Percentiles rank a stretch among this genome's conserved stretches.
These are phyloP conservation scores for Mustelus asterias DNA, from an alignment of 2,113 vertebrate species.

Conservation along the genomic window DNA sequence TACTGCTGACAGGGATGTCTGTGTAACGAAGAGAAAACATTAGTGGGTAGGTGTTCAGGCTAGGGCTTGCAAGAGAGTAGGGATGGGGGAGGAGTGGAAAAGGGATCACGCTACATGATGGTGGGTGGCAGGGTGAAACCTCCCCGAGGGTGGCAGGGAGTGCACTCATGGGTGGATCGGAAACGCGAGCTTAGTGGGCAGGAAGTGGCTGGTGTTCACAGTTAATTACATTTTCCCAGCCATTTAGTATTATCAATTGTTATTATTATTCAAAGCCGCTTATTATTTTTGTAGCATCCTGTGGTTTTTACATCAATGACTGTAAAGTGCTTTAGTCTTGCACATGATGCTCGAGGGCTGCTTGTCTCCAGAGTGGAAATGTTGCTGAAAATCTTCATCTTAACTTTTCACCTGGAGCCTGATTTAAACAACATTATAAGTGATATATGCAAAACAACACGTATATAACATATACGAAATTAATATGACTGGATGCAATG, in stretches of 20 bases:
- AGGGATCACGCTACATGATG: background rate
- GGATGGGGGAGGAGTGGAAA: background rate
- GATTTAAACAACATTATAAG: background rate
- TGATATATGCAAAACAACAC: background rate
- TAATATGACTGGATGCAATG: background rate
- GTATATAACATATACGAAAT: background rate
- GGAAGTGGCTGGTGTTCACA: conserved; percentile 8
- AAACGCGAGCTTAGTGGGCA: background rate
- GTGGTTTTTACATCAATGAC: background rate
- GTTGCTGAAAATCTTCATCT: background rate
- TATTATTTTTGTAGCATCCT: conserved; percentile 24
- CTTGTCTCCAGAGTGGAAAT: background rate
- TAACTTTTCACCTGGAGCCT: background rate
- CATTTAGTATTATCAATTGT: background rate
- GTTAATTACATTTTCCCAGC: background rate
- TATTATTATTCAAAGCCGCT: conserved; percentile 17
- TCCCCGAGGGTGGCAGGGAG: background rate
- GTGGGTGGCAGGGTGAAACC: conserved; percentile 6
- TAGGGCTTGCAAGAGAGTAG: background rate
- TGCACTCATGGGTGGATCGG: background rate
- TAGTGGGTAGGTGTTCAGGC: background rate
- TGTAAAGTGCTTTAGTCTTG: background rate
- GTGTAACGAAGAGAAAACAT: background rate
- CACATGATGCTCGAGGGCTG: background rate
- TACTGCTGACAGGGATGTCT: background rate